Conservation (phyloP, 2,888 invertebrate genomes). For the Andrena camellia region DNA sequence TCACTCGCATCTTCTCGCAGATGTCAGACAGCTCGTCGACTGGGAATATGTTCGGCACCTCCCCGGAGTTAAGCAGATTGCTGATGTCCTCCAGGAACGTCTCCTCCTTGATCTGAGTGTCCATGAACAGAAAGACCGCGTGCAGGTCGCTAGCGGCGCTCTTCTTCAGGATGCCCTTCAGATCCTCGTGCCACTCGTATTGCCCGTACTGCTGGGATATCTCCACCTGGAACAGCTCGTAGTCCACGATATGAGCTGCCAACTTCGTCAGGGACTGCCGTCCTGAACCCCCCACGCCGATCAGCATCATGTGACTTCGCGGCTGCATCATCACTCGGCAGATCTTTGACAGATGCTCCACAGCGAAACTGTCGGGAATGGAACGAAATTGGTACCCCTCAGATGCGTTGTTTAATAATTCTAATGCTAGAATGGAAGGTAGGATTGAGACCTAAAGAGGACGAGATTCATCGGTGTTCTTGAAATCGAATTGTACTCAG, state of each 20-base stretch:
- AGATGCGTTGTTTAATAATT: not conserved
- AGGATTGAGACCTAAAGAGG: slow-evolving; percentile 89
- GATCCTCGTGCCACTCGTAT: slow-evolving; percentile 96
- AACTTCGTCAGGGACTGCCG: slow-evolving; percentile 95
- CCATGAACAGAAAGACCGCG: slow-evolving; percentile 95
- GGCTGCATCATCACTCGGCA: slow-evolving; percentile 96
- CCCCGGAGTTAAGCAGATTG: slow-evolving; percentile 96
- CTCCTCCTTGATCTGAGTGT: slow-evolving; percentile 97
- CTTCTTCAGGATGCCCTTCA: slow-evolving; percentile 92
- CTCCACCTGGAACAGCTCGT: slow-evolving; percentile 96
- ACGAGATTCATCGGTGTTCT: slow-evolving; percentile 98
- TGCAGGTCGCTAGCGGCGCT: slow-evolving; percentile 94
- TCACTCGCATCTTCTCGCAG: slow-evolving; percentile 96
- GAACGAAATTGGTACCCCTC: not conserved
- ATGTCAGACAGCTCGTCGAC: slow-evolving; percentile 95
- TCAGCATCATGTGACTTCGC: slow-evolving; percentile 94
- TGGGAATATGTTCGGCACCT: slow-evolving; percentile 95
- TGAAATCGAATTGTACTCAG: slow-evolving; percentile 97
- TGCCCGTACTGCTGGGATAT: slow-evolving; percentile 94
- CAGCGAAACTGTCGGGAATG: slow-evolving; percentile 90
- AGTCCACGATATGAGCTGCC: slow-evolving; percentile 96
- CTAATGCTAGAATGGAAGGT: not conserved
- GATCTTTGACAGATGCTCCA: slow-evolving; percentile 96
- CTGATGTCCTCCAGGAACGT: slow-evolving; percentile 97
- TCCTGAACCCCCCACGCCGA: slow-evolving; percentile 97